phyloP scores from a whole-genome alignment of 2,888 invertebrate genomes.

The Sarcophaga subvicina region DNA sequence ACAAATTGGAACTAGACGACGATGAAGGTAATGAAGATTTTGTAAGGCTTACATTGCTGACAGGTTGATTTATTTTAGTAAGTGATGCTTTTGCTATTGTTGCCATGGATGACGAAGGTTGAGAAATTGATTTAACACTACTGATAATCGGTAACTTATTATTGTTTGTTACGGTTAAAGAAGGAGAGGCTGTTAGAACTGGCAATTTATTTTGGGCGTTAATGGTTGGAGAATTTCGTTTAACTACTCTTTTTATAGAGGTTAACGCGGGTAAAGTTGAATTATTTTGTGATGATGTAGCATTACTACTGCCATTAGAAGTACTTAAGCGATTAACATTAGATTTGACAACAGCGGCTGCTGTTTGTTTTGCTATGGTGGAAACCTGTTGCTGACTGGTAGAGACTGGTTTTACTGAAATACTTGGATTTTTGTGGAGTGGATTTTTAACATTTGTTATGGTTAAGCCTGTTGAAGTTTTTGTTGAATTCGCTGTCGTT shows the following conservation, averaged over 20 bases:
- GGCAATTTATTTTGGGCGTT: conserved; percentile 47
- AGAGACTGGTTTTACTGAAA: conserved; percentile 16
- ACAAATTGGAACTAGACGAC: conserved; percentile 14
- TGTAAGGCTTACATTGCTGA: conserved; percentile 20
- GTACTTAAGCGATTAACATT: conserved; percentile 50
- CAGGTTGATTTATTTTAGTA: conserved; percentile 51
- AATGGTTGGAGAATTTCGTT: conserved; percentile 40
- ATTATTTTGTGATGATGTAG: conserved; percentile 6
- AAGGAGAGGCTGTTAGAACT: conserved; percentile 23
- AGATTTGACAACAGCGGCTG: conserved; percentile 64
- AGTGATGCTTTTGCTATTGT: conserved; percentile 53
- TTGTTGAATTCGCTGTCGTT: conserved; percentile 40
- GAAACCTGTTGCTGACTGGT: conserved; percentile 49
- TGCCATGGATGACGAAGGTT: conserved; percentile 49
- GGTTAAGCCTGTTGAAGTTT: conserved; percentile 58
- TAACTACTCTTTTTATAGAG: conserved; percentile 55
- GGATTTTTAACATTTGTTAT: conserved; percentile 62
- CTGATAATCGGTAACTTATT: conserved; percentile 65
- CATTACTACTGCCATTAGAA: neutral
- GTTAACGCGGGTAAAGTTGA: conserved; percentile 53
- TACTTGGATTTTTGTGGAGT: conserved; percentile 33
- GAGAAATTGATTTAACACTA: conserved; percentile 65
- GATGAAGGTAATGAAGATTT: conserved; percentile 26
- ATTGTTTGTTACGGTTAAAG: conserved; percentile 50
- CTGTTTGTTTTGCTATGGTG: conserved; percentile 67